Evolutionary conservation across 2,888 invertebrate species (phyloP).

Genomic region (Drosophila pseudotalamancana): DNA sequence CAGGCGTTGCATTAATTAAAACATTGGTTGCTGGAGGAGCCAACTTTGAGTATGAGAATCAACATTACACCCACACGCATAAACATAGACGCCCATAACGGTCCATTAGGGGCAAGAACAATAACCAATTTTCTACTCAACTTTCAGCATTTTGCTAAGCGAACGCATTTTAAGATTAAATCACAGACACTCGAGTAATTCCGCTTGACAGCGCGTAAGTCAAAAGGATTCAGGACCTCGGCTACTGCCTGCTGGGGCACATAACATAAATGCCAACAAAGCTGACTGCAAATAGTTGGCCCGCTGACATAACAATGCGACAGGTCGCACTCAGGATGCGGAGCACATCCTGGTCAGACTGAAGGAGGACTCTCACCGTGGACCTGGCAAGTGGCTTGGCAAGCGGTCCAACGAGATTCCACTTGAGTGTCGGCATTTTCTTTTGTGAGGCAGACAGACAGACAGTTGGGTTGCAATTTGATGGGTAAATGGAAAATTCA

Average conservation of each 20-base stretch:
- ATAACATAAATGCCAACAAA: slow-evolving; percentile 71
- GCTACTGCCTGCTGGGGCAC: slow-evolving; percentile 29
- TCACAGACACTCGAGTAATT: slow-evolving; percentile 36
- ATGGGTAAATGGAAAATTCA: slow-evolving; percentile 14
- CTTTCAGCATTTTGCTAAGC: slow-evolving; percentile 42
- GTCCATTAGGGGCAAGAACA: slow-evolving; percentile 53
- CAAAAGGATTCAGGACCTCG: slow-evolving; percentile 22
- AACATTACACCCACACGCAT: not conserved
- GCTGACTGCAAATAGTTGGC: slow-evolving; percentile 64
- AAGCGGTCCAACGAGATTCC: slow-evolving; percentile 6
- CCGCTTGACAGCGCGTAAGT: slow-evolving; percentile 32
- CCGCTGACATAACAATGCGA: slow-evolving; percentile 61
- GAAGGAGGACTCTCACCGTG: not conserved
- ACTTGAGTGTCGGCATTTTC: slow-evolving; percentile 16
- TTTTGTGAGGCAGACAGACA: not conserved
- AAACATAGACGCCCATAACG: not conserved
- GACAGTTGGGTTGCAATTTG: slow-evolving; percentile 7
- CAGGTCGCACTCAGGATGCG: slow-evolving; percentile 23
- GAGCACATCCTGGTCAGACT: slow-evolving; percentile 17
- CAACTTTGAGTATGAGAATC: slow-evolving; percentile 2
- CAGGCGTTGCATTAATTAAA: slow-evolving; percentile 54
- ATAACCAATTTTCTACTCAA: slow-evolving; percentile 69
- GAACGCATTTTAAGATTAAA: slow-evolving; percentile 51
- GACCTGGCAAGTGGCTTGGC: slow-evolving; percentile 10
- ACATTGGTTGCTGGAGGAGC: slow-evolving; percentile 13